phyloP scores from a whole-genome alignment of 2,113 vertebrate species.

The Irena cyanogastra region DNA sequence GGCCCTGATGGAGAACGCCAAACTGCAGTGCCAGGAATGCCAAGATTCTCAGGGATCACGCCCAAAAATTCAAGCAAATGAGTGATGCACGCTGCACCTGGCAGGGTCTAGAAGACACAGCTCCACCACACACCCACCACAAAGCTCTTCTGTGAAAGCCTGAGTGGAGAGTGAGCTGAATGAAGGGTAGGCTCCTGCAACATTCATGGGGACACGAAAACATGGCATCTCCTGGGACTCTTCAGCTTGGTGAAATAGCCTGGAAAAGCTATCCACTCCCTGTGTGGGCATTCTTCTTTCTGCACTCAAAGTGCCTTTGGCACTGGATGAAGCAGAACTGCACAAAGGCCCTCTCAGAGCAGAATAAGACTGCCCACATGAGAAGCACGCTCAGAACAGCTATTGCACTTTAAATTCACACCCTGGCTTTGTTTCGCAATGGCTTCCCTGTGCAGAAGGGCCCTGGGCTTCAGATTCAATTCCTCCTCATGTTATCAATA shows the following conservation, averaged over 20 bases:
- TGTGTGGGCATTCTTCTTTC: conserved; percentile 63
- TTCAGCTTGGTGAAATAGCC: conserved; percentile 42
- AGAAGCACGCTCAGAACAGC: not conserved
- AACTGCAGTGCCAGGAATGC: not conserved
- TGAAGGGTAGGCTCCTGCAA: not conserved
- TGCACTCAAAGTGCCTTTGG: conserved; percentile 40
- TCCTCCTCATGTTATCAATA: not conserved
- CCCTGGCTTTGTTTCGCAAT: conserved; percentile 35
- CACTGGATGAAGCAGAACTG: conserved; percentile 50
- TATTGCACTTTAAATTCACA: conserved; percentile 58
- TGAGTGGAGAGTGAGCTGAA: not conserved
- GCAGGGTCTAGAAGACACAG: not conserved
- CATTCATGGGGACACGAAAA: conserved; percentile 4
- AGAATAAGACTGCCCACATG: conserved; percentile 44
- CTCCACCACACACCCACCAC: not conserved
- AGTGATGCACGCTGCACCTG: accelerated
- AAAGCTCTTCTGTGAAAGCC: not conserved
- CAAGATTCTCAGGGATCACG: not conserved
- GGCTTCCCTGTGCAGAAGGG: not conserved
- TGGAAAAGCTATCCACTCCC: conserved; percentile 19
- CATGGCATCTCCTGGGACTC: conserved; percentile 44
- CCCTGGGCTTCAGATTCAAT: not conserved
- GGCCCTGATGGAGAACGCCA: not conserved
- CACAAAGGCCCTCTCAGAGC: conserved; percentile 50
- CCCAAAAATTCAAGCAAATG: not conserved